phyloP scores from a whole-genome alignment of 2,113 vertebrate genomes.

The Tachysurus vachellii region DNA sequence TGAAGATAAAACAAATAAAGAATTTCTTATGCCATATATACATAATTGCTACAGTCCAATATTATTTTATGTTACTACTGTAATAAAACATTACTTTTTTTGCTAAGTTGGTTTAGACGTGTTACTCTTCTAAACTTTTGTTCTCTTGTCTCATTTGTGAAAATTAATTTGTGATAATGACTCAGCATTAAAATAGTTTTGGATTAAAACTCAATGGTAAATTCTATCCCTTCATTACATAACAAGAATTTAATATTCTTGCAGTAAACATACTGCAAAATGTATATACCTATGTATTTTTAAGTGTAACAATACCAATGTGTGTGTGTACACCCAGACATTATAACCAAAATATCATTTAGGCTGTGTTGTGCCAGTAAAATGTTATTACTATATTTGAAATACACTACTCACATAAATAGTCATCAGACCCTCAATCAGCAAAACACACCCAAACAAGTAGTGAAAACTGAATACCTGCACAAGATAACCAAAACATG shows the following conservation, averaged over 20 bases:
- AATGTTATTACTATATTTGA: neutral
- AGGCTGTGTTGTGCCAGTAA: neutral
- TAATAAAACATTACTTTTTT: no score
- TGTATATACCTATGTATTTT: no score
- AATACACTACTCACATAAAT: neutral
- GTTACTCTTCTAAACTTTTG: no score
- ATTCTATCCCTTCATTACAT: neutral
- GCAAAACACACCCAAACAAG: neutral
- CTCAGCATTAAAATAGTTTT: no score
- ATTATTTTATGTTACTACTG: no score
- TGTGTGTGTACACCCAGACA: neutral
- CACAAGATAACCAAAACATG: neutral
- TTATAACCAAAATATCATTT: neutral
- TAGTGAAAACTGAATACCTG: neutral
- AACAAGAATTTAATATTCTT: neutral
- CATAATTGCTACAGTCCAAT: no score
- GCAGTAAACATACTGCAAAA: neutral
- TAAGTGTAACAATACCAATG: no score
- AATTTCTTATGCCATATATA: no score
- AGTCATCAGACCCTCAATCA: neutral
- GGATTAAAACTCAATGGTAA: neutral
- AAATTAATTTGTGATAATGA: no score
- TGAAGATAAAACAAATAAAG: no score
- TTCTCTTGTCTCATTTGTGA: no score
- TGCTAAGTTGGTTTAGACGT: no score